phyloP scores from a whole-genome alignment of 2,888 invertebrate genomes.

The Pammene fasciana region DNA sequence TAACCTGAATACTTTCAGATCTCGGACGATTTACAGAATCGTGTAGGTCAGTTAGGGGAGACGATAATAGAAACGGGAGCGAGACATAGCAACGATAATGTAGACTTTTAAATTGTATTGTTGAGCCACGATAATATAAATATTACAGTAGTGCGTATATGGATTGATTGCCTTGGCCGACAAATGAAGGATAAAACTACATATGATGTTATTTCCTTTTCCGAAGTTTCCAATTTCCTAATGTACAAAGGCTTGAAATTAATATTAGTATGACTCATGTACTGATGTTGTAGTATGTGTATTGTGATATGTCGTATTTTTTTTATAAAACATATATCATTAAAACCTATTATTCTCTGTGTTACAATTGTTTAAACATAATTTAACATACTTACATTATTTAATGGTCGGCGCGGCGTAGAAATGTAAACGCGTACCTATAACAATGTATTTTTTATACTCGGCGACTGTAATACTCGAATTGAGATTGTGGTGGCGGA shows the following conservation, averaged over 20 bases:
- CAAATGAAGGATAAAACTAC: conserved; percentile 2
- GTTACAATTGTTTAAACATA: conserved; percentile 43
- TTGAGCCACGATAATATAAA: conserved; percentile 5
- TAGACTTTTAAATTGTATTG: conserved; percentile 15
- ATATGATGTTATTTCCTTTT: not conserved
- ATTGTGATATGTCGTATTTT: conserved; percentile 16
- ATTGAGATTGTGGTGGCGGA: too few relatives aligned
- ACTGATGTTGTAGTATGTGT: not conserved
- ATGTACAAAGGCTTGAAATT: not conserved
- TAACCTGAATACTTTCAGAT: too few relatives aligned
- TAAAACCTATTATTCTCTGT: conserved; percentile 33
- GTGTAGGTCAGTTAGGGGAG: conserved; percentile 29
- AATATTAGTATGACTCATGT: not conserved
- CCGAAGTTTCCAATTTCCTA: too few relatives aligned
- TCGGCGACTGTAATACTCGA: too few relatives aligned
- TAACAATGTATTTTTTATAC: conserved; percentile 7
- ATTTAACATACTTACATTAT: conserved; percentile 17
- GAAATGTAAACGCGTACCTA: conserved; percentile 1
- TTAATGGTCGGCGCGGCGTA: not conserved
- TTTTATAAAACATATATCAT: conserved; percentile 19
- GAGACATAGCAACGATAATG: not conserved
- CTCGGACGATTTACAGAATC: not conserved
- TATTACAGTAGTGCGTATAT: not conserved
- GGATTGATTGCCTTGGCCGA: conserved; percentile 7
- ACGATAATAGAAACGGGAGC: not conserved